Evolutionary conservation across 2,113 vertebrate species (phyloP).

Genomic region (Alligator mississippiensis): DNA sequence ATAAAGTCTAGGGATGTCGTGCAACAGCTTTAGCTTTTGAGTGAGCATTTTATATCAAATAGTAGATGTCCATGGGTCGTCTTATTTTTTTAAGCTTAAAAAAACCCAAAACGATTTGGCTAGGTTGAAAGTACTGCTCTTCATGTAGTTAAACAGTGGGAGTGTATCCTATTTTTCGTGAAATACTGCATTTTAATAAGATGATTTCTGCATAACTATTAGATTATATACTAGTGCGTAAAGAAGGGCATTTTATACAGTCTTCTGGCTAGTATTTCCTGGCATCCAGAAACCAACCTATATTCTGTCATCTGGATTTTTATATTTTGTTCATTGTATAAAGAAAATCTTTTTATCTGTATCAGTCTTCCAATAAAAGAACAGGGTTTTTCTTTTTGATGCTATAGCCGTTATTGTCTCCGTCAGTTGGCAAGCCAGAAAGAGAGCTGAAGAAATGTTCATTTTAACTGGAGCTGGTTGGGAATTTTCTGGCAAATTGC

Average conservation of each 20-base stretch:
- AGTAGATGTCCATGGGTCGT: background rate
- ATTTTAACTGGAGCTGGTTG: background rate
- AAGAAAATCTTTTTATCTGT: constrained; percentile 26
- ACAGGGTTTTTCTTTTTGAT: background rate
- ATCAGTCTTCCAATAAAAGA: background rate
- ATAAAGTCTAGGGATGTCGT: background rate
- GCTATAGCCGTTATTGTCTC: background rate
- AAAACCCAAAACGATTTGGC: background rate
- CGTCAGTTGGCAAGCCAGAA: background rate
- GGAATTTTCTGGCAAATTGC: background rate
- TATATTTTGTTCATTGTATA: background rate
- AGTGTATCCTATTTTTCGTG: constrained; percentile 4
- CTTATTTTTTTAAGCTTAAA: background rate
- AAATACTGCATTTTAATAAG: background rate
- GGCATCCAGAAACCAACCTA: constrained; percentile 48
- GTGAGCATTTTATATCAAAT: background rate
- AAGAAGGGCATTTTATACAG: background rate
- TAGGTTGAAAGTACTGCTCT: accelerated
- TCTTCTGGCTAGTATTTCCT: constrained; percentile 26
- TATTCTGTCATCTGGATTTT: background rate
- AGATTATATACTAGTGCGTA: background rate
- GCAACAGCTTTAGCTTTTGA: background rate
- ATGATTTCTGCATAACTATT: constrained; percentile 10
- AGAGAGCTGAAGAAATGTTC: background rate
- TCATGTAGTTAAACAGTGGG: constrained; percentile 18